Conservation (phyloP, 2,113 vertebrate species). For the Silurus asotus region DNA sequence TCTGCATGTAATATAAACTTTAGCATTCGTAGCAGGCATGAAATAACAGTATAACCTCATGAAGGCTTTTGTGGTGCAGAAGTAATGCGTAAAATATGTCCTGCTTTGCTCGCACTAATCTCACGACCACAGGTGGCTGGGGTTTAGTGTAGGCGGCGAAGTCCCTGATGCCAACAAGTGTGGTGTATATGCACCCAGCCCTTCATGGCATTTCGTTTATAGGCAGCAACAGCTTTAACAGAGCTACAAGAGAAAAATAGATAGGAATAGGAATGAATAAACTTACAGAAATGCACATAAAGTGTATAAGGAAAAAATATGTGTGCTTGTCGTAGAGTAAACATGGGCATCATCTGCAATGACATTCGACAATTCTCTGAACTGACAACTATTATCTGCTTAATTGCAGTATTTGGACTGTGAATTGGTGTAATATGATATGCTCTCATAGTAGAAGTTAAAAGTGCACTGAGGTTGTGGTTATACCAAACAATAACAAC, state of each 20-base stretch:
- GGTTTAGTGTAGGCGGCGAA: slow-evolving; percentile 45
- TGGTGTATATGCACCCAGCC: slow-evolving; percentile 36
- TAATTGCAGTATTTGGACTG: neutral
- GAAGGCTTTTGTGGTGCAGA: slow-evolving; percentile 27
- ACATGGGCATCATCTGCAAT: neutral
- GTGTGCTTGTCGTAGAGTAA: too few relatives aligned
- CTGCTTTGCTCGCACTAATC: slow-evolving; percentile 44
- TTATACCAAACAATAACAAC: neutral
- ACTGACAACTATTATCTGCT: neutral
- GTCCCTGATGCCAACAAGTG: slow-evolving; percentile 44
- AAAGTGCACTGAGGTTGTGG: neutral
- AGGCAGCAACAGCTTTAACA: slow-evolving; percentile 37
- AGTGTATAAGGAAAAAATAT: neutral
- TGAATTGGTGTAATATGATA: neutral
- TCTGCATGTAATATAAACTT: neutral
- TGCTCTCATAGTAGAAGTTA: too few relatives aligned
- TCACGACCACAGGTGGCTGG: slow-evolving; percentile 53
- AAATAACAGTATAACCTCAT: slow-evolving; percentile 18
- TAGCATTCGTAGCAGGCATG: slow-evolving; percentile 3
- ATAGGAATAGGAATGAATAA: slow-evolving; percentile 20
- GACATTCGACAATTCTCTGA: neutral
- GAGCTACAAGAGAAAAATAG: slow-evolving; percentile 30
- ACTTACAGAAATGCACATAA: slow-evolving; percentile 34
- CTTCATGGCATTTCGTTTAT: slow-evolving; percentile 46
- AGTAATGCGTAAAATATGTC: slow-evolving; percentile 22